phyloP scores from a whole-genome alignment of 2,113 vertebrate species.

The Callospermophilus lateralis region DNA sequence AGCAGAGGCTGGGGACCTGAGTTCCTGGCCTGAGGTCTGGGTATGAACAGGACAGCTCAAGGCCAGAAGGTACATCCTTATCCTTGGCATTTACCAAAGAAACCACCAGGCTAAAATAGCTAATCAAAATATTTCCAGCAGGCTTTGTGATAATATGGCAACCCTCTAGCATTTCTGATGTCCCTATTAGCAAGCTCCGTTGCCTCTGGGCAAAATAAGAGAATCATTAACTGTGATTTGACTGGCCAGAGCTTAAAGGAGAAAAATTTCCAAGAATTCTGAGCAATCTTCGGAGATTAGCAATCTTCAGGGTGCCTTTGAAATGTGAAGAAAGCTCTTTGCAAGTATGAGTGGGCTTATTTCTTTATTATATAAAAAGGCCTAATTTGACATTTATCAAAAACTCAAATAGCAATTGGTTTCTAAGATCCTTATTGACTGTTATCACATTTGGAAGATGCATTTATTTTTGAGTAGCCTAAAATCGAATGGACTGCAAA shows the following conservation, averaged over 20 bases:
- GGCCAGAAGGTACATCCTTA: background rate
- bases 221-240: background rate
- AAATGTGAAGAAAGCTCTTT: background rate
- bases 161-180: background rate
- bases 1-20: background rate
- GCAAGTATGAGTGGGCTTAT: background rate
- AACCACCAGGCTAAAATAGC: background rate
- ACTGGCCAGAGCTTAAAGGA: background rate
- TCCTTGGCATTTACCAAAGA: background rate
- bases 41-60: background rate
- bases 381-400: slow-evolving; percentile 13
- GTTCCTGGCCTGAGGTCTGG: background rate
- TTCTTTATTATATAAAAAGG: background rate
- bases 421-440: background rate
- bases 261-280: background rate
- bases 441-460: background rate
- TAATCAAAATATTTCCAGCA: background rate
- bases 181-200: background rate
- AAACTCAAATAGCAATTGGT: background rate
- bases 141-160: background rate
- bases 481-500: background rate
- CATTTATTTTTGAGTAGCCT: background rate
- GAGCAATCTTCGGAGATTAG: background rate
- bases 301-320: background rate
- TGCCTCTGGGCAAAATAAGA: background rate